Percentiles rank a stretch among this genome's conserved stretches.
Conservation (phyloP, 2,113 vertebrate species). For the Mungos mungo region DNA sequence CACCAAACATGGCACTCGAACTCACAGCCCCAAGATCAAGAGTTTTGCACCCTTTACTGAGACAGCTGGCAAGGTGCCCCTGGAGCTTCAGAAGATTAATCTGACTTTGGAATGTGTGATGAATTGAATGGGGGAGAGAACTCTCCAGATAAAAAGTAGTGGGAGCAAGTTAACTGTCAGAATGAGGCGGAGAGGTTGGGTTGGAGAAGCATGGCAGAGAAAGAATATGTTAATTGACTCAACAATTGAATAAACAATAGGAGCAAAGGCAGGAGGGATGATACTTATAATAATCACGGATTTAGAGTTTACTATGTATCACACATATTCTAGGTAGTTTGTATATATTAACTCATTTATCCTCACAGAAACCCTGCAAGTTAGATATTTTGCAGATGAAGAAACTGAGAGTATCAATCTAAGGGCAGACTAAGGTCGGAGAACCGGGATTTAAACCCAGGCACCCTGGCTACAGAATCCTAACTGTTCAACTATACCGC, state of each 20-base stretch:
- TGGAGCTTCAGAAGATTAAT: not conserved
- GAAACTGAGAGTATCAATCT: not conserved
- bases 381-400: not conserved
- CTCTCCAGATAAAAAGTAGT: not conserved
- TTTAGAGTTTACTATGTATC: not conserved
- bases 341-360: not conserved
- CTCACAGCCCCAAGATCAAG: too few relatives aligned
- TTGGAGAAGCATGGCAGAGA: not conserved
- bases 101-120: not conserved
- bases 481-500: not conserved
- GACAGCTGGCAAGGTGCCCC: too few relatives aligned
- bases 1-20: too few relatives aligned
- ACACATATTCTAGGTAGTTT: not conserved
- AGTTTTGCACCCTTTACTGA: too few relatives aligned
- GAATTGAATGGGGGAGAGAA: not conserved
- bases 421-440: not conserved
- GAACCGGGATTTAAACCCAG: not conserved
- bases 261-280: not conserved
- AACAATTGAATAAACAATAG: not conserved
- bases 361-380: not conserved
- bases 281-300: not conserved
- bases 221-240: not conserved
- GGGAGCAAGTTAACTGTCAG: not conserved
- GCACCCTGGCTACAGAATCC: not conserved
- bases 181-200: not conserved